Conservation (phyloP, 1,140 invertebrate genomes). For the Elymnias hypermnestra region DNA sequence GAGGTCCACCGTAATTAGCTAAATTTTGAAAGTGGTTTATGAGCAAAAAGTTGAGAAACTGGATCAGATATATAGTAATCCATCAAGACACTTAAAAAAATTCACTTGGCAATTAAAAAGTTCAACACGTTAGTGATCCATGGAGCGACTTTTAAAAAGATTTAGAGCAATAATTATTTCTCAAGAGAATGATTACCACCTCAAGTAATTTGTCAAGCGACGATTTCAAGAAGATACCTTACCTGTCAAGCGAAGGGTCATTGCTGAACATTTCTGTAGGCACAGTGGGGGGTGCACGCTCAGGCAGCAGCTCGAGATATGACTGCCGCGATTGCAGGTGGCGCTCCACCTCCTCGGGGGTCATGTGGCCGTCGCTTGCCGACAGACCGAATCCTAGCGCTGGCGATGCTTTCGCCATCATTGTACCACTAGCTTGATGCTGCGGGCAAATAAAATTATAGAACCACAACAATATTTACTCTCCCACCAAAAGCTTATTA, state of each 20-base stretch:
- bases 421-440: conserved; percentile 45
- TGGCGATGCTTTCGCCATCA: conserved; percentile 52
- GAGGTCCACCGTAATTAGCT: too few species aligned
- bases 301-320: conserved; percentile 87
- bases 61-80: too few species aligned
- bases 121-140: too few species aligned
- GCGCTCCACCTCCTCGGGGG: conserved; percentile 92
- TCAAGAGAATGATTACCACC: too few species aligned
- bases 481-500: too few species aligned
- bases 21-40: too few species aligned
- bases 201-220: too few species aligned
- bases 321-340: conserved; percentile 91
- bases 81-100: too few species aligned
- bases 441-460: conserved; percentile 20
- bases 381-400: conserved; percentile 66
- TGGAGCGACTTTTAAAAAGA: too few species aligned
- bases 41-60: too few species aligned
- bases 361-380: conserved; percentile 89
- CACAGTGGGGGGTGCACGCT: conserved; percentile 90
- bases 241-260: conserved; percentile 90
- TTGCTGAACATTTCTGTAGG: conserved; percentile 96
- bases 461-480: background rate
- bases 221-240: conserved; percentile 9
- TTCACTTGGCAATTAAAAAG: too few species aligned
- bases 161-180: too few species aligned